Evolutionary conservation across 1,140 invertebrate species (phyloP).

Genomic region (Aphelenchoides avenae): DNA sequence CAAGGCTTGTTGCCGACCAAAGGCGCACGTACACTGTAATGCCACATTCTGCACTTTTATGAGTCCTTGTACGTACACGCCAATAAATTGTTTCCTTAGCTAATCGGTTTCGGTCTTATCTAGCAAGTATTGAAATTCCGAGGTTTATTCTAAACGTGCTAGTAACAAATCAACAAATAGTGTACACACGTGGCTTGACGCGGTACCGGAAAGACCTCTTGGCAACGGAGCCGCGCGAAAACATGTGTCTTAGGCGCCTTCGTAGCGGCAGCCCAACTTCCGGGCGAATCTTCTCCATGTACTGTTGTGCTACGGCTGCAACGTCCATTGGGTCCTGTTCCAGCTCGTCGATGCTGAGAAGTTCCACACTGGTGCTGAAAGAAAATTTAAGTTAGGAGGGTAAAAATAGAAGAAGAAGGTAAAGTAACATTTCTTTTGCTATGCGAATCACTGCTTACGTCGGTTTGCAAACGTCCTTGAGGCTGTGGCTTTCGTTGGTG

Average conservation of each 20-base stretch:
- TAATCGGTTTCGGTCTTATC: too few species aligned
- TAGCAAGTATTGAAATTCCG: too few species aligned
- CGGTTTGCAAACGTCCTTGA: slow-evolving; percentile 30
- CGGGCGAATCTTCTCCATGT: slow-evolving; percentile 36
- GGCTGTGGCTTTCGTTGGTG: slow-evolving; percentile 28
- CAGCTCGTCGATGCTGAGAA: slow-evolving; percentile 35
- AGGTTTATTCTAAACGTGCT: too few species aligned
- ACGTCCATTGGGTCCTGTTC: slow-evolving; percentile 43
- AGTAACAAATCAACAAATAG: too few species aligned
- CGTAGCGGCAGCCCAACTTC: slow-evolving; percentile 44
- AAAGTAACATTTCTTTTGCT: slow-evolving; percentile 4
- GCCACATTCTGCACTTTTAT: too few species aligned
- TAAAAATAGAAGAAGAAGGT: slow-evolving; percentile 14
- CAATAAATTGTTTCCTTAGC: too few species aligned
- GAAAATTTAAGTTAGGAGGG: not conserved
- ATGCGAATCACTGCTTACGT: slow-evolving; percentile 8
- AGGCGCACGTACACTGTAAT: too few species aligned
- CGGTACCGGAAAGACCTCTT: slow-evolving; percentile 40
- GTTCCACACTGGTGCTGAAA: slow-evolving; percentile 43
- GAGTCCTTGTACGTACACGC: too few species aligned
- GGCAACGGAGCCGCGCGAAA: slow-evolving; percentile 50
- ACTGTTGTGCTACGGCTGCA: slow-evolving; percentile 38
- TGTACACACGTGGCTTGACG: slow-evolving; percentile 51
- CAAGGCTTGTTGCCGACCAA: too few species aligned
- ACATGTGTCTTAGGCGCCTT: slow-evolving; percentile 41